Base-by-base conservation (phyloP, 2,888 invertebrate species). In the Allygus modestus region DNA sequence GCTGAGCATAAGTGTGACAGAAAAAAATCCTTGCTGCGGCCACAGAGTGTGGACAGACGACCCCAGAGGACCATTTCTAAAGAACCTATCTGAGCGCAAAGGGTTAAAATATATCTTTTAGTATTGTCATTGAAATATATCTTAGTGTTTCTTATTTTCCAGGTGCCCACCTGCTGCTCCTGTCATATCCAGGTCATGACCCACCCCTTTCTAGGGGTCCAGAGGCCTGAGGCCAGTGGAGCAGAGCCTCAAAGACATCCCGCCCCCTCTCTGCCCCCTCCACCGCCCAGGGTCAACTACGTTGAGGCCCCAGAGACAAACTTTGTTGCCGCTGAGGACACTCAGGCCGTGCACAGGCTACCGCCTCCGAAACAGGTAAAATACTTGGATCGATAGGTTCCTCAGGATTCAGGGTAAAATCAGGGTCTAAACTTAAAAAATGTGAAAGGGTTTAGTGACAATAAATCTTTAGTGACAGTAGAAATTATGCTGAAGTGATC, bases 91-190 rank as follows among this genome's bases (percentile, higher is more conserved):
- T n/a, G n/a, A n/a, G n/a, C n/a, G n/a, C n/a, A n/a, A n/a, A n/a
- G n/a, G n/a, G n/a, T n/a, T n/a, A n/a, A n/a, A n/a, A n/a, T n/a
- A n/a, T n/a, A n/a, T n/a, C n/a, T n/a, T n/a, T n/a, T n/a, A n/a
- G n/a, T n/a, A n/a, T n/a, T n/a, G n/a, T n/a, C n/a, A n/a, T n/a
- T n/a, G n/a, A n/a, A n/a, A n/a, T n/a, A n/a, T n/a, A n/a, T n/a
- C n/a, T n/a, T n/a, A n/a, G n/a, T n/a, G n/a, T n/a, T n/a, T n/a
- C n/a, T n/a, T n/a, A 37, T 37, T 12, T 15, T 46, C 17, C 89
- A 94, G 94, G 93, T 95, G 0, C 96, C 96, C 33, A 95, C 95
- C 0, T 96, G 96, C 88, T 96, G 96, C 88, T 95, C 96, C 1
- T 96, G 96, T 88, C 96, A 96, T 89, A 94, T 96, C 15, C 95